Base-by-base conservation (phyloP, 2,113 vertebrate species). In the Lycocorax pyrrhopterus region DNA sequence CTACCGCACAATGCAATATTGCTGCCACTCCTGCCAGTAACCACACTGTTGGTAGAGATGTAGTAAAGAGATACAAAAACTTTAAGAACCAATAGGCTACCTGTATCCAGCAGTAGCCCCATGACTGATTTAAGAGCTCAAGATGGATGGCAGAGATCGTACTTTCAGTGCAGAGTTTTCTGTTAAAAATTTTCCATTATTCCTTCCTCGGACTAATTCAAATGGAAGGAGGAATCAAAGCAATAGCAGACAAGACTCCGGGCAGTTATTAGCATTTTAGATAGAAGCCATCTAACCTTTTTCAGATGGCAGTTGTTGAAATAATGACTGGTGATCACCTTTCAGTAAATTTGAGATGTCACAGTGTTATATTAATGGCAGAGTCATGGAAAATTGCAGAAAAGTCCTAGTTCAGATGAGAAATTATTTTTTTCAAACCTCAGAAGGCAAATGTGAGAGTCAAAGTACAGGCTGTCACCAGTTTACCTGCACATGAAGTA, bases 231-330 rank as follows among this genome's bases (percentile, higher is more conserved):
- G 10, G 26, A 87, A 67, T 18, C 18, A 73, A 82, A 53, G 35
- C 41, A 89, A 84, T 43, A 82, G 29, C 30, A 91, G 81, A 49
- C 14, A 62, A 44, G 46, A 55, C 66, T 91, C 46, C 37, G 69
- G 58, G 78, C 58, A 58, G 46, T 75, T 79, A 68, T 89, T 89
- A 83, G 7, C 39, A 87, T 95, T 95, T 92, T 88, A 93, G 27
- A 66, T 19, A 74, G 68, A 83, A 77, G 26, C 4, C 41, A 44
- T 44, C 60, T 46, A 75, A 76, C 58, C 32, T 81, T 53, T 92
- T 89, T 75, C 5, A 12, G 37, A 46, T 30, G 33, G n/a, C 53
- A 76, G 37, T 43, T 92, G 56, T 84, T 94, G 83, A 94, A 89
- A 72, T 91, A 79, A 79, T 87, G 84, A 43, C 52, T 89, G 37